Percentiles rank a stretch among this genome's conserved stretches.
Evolutionary conservation across 2,797 vertebrate species (phyloP).

Genomic region (Apodemus agrarius): DNA sequence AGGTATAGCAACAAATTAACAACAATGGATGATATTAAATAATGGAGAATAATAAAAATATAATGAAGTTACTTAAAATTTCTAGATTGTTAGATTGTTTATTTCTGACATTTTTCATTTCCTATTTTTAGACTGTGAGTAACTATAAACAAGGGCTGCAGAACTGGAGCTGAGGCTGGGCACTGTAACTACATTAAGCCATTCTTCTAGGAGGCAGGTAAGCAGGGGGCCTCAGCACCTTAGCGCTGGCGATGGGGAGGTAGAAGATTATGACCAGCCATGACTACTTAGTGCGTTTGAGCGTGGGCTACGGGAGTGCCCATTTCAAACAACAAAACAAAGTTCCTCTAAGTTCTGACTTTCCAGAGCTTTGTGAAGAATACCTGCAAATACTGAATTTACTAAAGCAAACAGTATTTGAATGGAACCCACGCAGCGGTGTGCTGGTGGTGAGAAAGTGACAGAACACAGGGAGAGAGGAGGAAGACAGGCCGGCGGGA

Average conservation of each 20-base stretch:
- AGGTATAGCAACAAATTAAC: not conserved
- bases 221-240: not conserved
- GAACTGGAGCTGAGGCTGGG: not conserved
- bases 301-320: not conserved
- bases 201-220: not conserved
- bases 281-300: not conserved
- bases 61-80: not conserved
- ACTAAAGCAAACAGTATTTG: not conserved
- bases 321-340: not conserved
- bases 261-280: not conserved
- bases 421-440: not conserved
- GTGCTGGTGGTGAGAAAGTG: not conserved
- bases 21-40: not conserved
- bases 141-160: not conserved
- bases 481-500: not conserved
- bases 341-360: not conserved
- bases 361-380: not conserved
- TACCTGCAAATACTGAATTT: not conserved
- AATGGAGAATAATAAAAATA: not conserved
- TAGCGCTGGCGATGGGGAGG: not conserved
- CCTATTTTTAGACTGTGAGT: not conserved
- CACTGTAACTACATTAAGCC: not conserved
- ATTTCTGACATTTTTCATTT: not conserved
- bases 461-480: not conserved
- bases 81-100: not conserved